Evolutionary conservation across 1,140 invertebrate species (phyloP), one percentile per base, ranked within the genome.

Genomic region (Choristoneura fumiferana): DNA sequence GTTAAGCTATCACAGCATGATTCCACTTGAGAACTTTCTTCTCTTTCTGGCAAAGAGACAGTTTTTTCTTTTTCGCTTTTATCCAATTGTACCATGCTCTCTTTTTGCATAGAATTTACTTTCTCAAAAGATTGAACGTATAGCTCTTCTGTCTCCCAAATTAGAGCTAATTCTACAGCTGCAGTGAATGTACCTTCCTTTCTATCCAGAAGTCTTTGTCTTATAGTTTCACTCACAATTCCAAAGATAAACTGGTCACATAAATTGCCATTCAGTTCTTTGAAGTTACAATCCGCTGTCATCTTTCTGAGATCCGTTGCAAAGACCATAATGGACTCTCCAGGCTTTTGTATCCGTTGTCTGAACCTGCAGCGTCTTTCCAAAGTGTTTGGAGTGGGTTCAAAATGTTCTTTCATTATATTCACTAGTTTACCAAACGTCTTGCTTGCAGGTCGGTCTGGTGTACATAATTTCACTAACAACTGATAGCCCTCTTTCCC

Each of bases 241-340:
- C 43, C 43, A 49, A 29, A 49, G 8, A 49, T 13, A 12, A 49
- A 49, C 17, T 49, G 43, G 22, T 49, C 43, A 49, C 43, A 29
- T 12, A 49, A n/a, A 22, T 22, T 13, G 12, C 43, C 12, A 18
- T 49, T 17, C n/a, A 49, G 0, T 8, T 33, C 43, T 1, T 29
- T 49, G 8, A 6, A 33, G n/a, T 49, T 18, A 49, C 43, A 33
- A 13, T 33, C 8, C 12, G 18, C 12, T 13, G 43, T 14, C 5
- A 33, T 12, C 12, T 29, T 49, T 10, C 43, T 49, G 8, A 49
- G 29, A 22, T 13, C 18, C 22, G 22, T 8, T 12, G 43, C 43
- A 5, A 12, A 49, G 12, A 12, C 43, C 43, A 49, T 49, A 18
- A 33, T 22, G 8, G 43, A 29, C 10, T 49, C 43, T 15, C 12